Evolutionary conservation across 2,113 vertebrate genomes (phyloP), one percentile per base, ranked within the genome.

Genomic region (Sigmodon hispidus): DNA sequence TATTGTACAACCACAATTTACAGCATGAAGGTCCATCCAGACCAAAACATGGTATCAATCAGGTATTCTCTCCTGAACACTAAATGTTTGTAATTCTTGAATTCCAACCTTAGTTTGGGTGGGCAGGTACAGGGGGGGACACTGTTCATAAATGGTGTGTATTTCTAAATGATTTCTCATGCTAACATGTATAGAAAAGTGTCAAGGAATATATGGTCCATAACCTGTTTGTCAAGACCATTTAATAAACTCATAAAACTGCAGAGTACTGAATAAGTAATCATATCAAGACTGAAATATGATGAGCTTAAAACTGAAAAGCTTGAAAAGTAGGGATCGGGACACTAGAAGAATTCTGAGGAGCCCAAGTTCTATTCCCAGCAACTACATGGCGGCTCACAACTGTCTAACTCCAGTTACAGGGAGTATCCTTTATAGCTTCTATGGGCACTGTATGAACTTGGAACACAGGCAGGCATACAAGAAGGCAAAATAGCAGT

Each of bases 121-220:
- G 12, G 24, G 36, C 2, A 2, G 5, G 43, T 3, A 87, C 91
- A 94, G 15, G 65, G 89, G 52, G 34, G 5, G 50, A 40, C 8
- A 26, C 7, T 83, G n/a, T 31, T 63, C 40, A 43, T 63, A 10
- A 43, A 13, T 3, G 55, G 36, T 92, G 17, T 34, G 36, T 87
- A 29, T 21, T 94, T 91, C 91, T 77, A 90, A 55, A 67, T 91
- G 76, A 79, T 70, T 89, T 90, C 90, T 95, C 61, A 93, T 86
- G 26, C 29, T 84, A 94, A 76, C 13, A 72, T 57, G 22, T 29
- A 63, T 16, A 73, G 50, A 79, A 79, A 96, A 90, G 88, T 36
- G 17, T 93, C 22, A 72, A 59, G 87, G 83, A 94, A 11, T 36
- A 67, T n/a, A 67, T 86, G 17, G 10, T 31, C 80, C 67, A 24